A percentile compares a stretch with the other conserved stretches of the same genome.
Conservation (phyloP, 2,888 invertebrate species). For the Bedellia somnulentella region DNA sequence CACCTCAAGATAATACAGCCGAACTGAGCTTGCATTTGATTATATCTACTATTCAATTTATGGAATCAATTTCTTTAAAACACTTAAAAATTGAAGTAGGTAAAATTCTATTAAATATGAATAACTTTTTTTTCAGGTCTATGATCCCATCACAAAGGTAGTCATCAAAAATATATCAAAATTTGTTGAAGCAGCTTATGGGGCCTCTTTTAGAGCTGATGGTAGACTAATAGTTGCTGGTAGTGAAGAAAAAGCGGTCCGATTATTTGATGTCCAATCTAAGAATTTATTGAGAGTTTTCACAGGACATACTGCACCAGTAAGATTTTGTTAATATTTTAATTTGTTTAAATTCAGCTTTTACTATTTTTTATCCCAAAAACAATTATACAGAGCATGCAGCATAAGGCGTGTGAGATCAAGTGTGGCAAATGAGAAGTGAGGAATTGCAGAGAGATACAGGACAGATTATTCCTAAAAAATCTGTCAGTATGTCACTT, state of each 20-base stretch:
- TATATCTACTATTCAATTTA: too few species aligned
- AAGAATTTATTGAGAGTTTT: slow-evolving; percentile 83
- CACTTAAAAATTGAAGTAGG: too few species aligned
- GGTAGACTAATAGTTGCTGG: slow-evolving; percentile 85
- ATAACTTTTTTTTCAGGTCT: slow-evolving; percentile 71
- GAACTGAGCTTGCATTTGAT: too few species aligned
- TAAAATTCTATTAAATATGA: too few species aligned
- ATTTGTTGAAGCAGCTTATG: slow-evolving; percentile 82
- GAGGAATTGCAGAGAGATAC: too few species aligned
- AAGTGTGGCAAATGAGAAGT: too few species aligned
- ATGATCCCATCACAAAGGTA: slow-evolving; percentile 82
- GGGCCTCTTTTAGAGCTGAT: slow-evolving; percentile 81
- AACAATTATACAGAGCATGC: too few species aligned
- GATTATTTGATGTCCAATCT: slow-evolving; percentile 85
- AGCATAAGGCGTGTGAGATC: too few species aligned
- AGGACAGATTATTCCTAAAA: too few species aligned
- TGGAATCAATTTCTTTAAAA: too few species aligned
- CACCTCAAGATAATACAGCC: too few species aligned
- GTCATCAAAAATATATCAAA: slow-evolving; percentile 80
- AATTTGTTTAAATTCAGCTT: not conserved
- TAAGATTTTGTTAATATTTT: slow-evolving; percentile 21
- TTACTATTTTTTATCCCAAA: not conserved
- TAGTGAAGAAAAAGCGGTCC: slow-evolving; percentile 84
- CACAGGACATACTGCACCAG: slow-evolving; percentile 78
- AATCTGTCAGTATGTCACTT: too few species aligned